phyloP scores from a whole-genome alignment of 2,888 invertebrate species.

The Leptinotarsa peninsularis region DNA sequence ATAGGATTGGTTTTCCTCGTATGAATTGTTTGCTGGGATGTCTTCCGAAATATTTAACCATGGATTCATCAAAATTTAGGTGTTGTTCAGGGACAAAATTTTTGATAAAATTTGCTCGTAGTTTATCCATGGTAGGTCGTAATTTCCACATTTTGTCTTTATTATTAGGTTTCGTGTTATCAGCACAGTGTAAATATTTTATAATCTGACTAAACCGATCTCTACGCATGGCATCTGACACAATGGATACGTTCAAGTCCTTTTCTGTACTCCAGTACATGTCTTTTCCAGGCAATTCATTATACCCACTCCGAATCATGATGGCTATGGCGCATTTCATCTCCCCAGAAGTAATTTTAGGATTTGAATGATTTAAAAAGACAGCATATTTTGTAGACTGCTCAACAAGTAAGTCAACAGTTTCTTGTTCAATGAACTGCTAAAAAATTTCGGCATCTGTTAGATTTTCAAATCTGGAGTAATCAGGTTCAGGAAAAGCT shows the following conservation, averaged over 20 bases:
- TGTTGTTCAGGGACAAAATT: slow-evolving; percentile 9
- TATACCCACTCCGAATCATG: no score
- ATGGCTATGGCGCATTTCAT: no score
- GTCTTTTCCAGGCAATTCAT: background rate
- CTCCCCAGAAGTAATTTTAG: no score
- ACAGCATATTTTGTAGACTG: no score
- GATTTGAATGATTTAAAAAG: no score
- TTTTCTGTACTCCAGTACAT: slow-evolving; percentile 26
- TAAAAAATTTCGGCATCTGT: background rate
- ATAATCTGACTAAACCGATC: background rate
- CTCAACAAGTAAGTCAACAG: no score
- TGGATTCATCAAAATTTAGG: slow-evolving; percentile 6
- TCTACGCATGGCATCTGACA: slow-evolving; percentile 23
- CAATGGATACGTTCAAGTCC: slow-evolving; percentile 22
- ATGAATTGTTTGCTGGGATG: slow-evolving; percentile 16
- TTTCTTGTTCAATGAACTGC: no score
- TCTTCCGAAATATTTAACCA: slow-evolving; percentile 22
- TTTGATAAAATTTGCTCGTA: background rate
- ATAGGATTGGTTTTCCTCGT: slow-evolving; percentile 11
- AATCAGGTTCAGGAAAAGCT: slow-evolving; percentile 10
- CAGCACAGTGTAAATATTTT: slow-evolving; percentile 5
- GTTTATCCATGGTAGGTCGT: slow-evolving; percentile 10
- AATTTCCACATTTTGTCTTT: slow-evolving; percentile 25
- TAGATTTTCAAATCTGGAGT: slow-evolving; percentile 9
- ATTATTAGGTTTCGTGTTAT: slow-evolving; percentile 26